phyloP scores from a whole-genome alignment of 2,888 invertebrate genomes.

The Harpalus rubripes region DNA sequence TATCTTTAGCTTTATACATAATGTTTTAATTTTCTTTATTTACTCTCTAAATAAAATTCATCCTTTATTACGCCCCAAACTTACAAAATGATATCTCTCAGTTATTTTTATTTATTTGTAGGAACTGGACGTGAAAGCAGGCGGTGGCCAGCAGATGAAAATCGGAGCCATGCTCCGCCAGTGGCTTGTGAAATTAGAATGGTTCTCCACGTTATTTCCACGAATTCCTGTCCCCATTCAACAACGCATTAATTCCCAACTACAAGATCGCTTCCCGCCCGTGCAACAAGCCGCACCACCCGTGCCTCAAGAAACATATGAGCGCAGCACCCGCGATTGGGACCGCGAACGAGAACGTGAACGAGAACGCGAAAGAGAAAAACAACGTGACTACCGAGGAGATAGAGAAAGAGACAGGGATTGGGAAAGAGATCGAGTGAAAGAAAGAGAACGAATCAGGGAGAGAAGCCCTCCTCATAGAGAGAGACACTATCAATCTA shows the following conservation, averaged over 20 bases:
- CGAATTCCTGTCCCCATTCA: conserved; percentile 98
- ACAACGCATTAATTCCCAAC: conserved; percentile 91
- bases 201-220: conserved; percentile 99
- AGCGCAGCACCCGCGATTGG: conserved; percentile 60
- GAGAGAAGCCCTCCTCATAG: conserved; percentile 70
- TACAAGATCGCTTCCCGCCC: conserved; percentile 78
- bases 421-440: conserved; percentile 70
- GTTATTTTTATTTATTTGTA: conserved; percentile 73
- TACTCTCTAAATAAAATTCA: no score
- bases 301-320: conserved; percentile 66
- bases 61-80: no score
- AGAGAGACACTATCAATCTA: conserved; percentile 70
- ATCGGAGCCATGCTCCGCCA: conserved; percentile 96
- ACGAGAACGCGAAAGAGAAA: conserved; percentile 71
- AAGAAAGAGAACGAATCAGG: conserved; percentile 68
- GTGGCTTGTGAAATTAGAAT: conserved; percentile 97
- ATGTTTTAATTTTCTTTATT: no score
- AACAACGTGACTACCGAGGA: conserved; percentile 69
- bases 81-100: not conserved
- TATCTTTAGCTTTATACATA: no score
- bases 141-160: conserved; percentile 95
- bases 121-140: conserved; percentile 98
- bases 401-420: conserved; percentile 71
- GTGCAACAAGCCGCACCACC: not conserved
- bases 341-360: conserved; percentile 72